Conservation (phyloP, 2,888 invertebrate genomes). For the Hetaerina titia region DNA sequence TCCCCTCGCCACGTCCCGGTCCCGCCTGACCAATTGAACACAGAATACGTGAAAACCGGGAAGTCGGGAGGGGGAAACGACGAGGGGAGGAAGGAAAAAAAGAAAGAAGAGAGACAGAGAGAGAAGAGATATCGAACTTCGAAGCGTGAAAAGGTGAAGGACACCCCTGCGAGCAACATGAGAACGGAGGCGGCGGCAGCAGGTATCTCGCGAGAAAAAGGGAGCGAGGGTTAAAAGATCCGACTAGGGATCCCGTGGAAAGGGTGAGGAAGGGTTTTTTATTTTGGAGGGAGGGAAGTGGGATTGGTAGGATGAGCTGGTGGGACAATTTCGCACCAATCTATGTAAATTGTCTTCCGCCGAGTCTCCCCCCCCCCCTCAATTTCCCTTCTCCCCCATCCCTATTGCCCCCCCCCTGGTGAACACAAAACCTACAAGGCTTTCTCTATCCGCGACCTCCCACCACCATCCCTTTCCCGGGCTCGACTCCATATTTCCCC, state of each 20-base stretch:
- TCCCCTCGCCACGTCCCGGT: neutral
- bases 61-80: neutral
- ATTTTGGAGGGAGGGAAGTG: neutral
- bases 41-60: constrained; percentile 12
- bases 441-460: neutral
- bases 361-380: neutral
- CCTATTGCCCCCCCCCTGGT: neutral
- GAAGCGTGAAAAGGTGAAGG: neutral
- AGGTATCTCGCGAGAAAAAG: neutral
- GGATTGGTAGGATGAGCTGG: neutral
- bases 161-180: no score
- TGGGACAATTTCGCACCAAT: constrained; percentile 55
- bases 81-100: no score
- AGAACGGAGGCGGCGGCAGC: neutral
- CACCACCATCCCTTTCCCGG: neutral
- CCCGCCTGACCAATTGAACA: constrained; percentile 2
- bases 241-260: neutral
- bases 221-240: neutral
- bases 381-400: neutral
- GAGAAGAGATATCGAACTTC: constrained; percentile 20
- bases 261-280: neutral
- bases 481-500: neutral
- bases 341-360: constrained; percentile 53
- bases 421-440: neutral
- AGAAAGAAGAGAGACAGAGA: neutral